Conservation (phyloP, 2,113 vertebrate species). For the Nematolebias whitei region DNA sequence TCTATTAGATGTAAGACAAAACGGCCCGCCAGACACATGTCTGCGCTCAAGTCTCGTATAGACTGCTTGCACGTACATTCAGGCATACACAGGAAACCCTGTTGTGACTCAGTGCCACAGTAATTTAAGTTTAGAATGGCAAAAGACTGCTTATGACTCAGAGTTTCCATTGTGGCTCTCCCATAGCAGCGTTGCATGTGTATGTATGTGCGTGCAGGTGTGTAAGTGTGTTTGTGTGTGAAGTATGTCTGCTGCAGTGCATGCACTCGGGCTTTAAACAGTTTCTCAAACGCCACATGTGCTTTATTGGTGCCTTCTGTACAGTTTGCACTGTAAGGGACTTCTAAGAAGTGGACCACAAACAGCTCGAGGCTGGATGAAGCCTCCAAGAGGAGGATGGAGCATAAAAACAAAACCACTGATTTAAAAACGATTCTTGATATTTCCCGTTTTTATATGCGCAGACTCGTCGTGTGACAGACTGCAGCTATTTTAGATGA, state of each 20-base stretch:
- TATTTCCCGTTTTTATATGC: conserved; percentile 43
- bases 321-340: conserved; percentile 13
- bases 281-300: background rate
- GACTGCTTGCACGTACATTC: conserved; percentile 40
- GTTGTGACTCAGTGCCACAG: conserved; percentile 77
- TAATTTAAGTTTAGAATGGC: conserved; percentile 77
- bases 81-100: conserved; percentile 72
- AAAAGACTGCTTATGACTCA: conserved; percentile 74
- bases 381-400: conserved; percentile 14
- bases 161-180: conserved; percentile 78
- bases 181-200: conserved; percentile 44
- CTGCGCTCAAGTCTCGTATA: background rate
- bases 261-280: conserved; percentile 46
- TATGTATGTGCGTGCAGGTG: conserved; percentile 25
- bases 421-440: background rate
- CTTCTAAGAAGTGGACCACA: conserved; percentile 2
- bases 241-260: conserved; percentile 41
- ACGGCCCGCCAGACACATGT: conserved; percentile 56
- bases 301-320: conserved; percentile 2
- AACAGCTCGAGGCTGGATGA: conserved; percentile 10
- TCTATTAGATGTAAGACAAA: conserved; percentile 46
- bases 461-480: conserved; percentile 46
- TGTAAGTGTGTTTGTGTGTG: conserved; percentile 41
- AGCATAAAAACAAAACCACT: conserved; percentile 8
- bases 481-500: conserved; percentile 42